Base-by-base conservation (phyloP, 2,797 vertebrate species). In the Momotus momota region DNA sequence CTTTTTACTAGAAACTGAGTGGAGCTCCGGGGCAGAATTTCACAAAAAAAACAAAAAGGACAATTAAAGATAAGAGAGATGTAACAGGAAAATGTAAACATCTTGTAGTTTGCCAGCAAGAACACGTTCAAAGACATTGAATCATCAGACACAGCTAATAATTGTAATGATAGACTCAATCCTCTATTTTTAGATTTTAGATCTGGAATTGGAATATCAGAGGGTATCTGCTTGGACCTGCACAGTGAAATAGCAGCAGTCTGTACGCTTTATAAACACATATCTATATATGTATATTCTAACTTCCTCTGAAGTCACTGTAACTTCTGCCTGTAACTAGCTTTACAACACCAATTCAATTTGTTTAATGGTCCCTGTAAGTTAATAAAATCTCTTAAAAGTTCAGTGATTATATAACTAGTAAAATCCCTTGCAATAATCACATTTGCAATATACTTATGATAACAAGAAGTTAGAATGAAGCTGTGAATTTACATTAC, bases 281-380 rank as follows among this genome's bases (percentile, higher is more conserved):
- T 12, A 14, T 49, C 23, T 49, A 17, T n/a, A 21, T 3, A 35
- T 3, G 15, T 43, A 18, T 31, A 38, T 15, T 81, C 49, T 60
- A 80, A 46, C 33, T n/a, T 73, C 2, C 17, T 78, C 46, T 81
- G 48, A 74, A 92, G 60, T 46, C 64, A 49, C 49, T 67, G 27
- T 13, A 71, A 20, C 61, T 31, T 55, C 94, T 91, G 51, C 71
- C 22, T 72, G 12, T 29, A 74, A 88, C 46, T 73, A 66, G 22
- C 27, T 91, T 92, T 89, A 94, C 31, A 81, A 18, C 6, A 86
- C 41, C 20, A 92, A 85, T 90, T 88, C 43, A 73, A 77, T 92
- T 90, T 90, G 9, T 41, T 85, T 94, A 92, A 92, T 75, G 51
- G 73, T 25, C 13, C 35, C 33, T 73, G 12, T 6, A 57, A 87